Evolutionary conservation across 2,888 invertebrate species (phyloP).

Genomic region (Arrhopalites spinosus): DNA sequence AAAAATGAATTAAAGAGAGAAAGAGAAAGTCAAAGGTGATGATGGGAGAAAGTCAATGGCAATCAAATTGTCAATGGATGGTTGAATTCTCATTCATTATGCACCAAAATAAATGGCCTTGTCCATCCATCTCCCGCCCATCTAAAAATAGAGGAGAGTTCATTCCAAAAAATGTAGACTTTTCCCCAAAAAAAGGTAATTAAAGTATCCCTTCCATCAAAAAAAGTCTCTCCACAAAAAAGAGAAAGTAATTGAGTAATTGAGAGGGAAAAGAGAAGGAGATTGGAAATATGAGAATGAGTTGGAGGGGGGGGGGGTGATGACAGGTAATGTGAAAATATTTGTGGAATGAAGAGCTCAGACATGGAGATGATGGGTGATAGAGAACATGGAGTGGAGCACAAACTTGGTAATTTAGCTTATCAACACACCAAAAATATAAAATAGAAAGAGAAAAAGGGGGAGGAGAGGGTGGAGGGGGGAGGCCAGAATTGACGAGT

Average conservation of each 20-base stretch:
- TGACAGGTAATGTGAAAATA: background rate
- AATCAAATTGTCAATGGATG: background rate
- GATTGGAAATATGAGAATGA: background rate
- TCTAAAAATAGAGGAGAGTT: background rate
- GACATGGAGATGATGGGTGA: conserved; percentile 1
- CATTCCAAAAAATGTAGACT: background rate
- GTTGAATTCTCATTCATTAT: background rate
- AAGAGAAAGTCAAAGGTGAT: no score
- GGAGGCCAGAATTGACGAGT: background rate
- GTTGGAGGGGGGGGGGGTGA: background rate
- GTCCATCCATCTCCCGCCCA: background rate
- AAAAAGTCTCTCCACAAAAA: no score
- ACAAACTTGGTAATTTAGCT: background rate
- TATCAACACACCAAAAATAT: no score
- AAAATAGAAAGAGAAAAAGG: no score
- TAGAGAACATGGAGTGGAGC: background rate
- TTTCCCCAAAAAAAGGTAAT: no score
- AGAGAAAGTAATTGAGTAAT: background rate
- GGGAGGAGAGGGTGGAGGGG: no score
- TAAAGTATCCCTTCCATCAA: no score
- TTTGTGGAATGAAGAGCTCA: background rate
- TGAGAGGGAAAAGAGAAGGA: background rate
- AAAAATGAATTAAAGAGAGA: no score
- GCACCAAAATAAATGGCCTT: background rate
- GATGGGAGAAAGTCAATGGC: no score